Evolutionary conservation across 2,113 vertebrate species (phyloP).

Genomic region (Lasiurus cinereus): DNA sequence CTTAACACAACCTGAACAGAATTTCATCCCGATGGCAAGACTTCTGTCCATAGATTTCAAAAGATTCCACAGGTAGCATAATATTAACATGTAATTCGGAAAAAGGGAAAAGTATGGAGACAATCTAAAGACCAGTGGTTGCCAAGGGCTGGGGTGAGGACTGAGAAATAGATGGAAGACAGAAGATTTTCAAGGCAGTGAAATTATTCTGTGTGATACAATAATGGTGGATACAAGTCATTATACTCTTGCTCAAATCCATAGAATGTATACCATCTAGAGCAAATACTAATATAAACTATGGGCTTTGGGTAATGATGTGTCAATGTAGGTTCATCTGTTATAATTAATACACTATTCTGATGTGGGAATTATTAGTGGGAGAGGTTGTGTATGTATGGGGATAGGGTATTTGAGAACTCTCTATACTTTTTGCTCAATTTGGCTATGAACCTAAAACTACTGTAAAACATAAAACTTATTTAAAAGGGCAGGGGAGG

Average conservation of each 20-base stretch:
- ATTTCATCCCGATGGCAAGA: background rate
- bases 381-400: background rate
- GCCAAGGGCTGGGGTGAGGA: background rate
- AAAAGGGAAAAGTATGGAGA: background rate
- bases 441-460: slow-evolving; percentile 18
- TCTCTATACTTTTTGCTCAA: background rate
- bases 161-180: background rate
- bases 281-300: background rate
- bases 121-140: background rate
- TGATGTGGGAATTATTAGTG: background rate
- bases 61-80: background rate
- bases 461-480: background rate
- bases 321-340: background rate
- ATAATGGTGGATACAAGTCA: background rate
- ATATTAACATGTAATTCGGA: slow-evolving; percentile 7
- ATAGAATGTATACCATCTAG: background rate
- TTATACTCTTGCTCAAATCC: background rate
- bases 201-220: background rate
- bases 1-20: background rate
- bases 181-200: background rate
- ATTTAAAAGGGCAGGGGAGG: background rate
- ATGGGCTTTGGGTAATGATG: background rate
- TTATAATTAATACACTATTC: background rate
- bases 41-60: slow-evolving; percentile 35
- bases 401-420: background rate